A percentile compares a stretch with the other conserved stretches of the same genome.
Conservation (phyloP, 1,140 invertebrate species). For the Nephila pilipes region DNA sequence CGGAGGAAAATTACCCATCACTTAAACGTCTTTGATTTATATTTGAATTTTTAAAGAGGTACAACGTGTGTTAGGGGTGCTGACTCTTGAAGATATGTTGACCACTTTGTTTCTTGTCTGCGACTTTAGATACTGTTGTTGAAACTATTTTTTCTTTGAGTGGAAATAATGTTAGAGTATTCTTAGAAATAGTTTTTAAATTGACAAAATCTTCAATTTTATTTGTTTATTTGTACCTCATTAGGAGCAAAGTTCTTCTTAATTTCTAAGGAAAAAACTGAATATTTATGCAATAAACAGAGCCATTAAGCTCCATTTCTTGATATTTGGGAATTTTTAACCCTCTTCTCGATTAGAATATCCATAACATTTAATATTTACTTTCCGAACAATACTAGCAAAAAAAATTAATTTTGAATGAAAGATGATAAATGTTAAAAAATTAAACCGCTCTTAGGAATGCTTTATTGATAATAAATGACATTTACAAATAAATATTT, state of each 20-base stretch:
- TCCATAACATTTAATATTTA: too few species aligned
- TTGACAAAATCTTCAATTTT: background rate
- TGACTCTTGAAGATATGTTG: background rate
- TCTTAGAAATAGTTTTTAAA: background rate
- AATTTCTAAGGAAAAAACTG: too few species aligned
- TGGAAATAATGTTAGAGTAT: background rate
- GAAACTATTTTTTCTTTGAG: background rate
- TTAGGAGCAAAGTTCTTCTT: background rate
- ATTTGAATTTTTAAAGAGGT: conserved; percentile 33
- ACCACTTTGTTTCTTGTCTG: background rate
- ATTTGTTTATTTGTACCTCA: background rate
- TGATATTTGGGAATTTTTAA: too few species aligned
- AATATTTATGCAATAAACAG: too few species aligned
- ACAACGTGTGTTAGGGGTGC: background rate
- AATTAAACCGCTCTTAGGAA: too few species aligned
- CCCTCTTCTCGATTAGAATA: too few species aligned
- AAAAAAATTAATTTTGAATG: too few species aligned
- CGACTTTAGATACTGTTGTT: background rate
- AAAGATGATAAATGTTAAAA: too few species aligned
- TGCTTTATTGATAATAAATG: too few species aligned
- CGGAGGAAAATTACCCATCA: conserved; percentile 51
- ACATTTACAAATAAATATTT: too few species aligned
- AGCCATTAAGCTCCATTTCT: too few species aligned
- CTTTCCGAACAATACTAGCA: too few species aligned
- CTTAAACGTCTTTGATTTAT: background rate